A percentile compares a stretch with the other conserved stretches of the same genome.
Evolutionary conservation across 1,140 invertebrate genomes (phyloP).

Genomic region (Tyrophagus putrescentiae): DNA sequence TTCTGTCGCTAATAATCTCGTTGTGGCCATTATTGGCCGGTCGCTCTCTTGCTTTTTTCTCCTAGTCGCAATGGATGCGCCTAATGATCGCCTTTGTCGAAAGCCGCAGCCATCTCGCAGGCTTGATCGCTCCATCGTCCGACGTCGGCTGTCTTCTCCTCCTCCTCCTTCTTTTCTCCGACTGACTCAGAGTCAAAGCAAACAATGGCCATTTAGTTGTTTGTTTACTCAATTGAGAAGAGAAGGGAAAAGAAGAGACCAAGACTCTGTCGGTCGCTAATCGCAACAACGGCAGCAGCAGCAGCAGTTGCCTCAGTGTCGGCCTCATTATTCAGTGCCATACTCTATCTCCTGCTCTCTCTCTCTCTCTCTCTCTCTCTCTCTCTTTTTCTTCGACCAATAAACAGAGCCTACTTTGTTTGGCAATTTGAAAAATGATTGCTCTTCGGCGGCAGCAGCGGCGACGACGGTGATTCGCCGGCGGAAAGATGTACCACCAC

Average conservation of each 20-base stretch:
- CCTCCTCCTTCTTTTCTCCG: no score
- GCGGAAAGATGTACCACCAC: no score
- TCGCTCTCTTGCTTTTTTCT: no score
- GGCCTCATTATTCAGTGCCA: constrained; percentile 7
- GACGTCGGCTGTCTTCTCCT: no score
- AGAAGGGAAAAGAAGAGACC: no score
- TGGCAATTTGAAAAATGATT: not conserved
- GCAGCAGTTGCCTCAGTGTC: not conserved
- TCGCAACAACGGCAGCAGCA: not conserved
- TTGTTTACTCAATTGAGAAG: constrained; percentile 2
- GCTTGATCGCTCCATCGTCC: not conserved
- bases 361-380: no score
- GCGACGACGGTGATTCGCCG: no score
- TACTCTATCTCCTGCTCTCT: no score
- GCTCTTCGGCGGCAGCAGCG: no score
- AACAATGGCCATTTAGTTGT: not conserved
- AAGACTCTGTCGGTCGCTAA: not conserved
- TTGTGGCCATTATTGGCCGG: not conserved
- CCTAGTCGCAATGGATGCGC: no score
- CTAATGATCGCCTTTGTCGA: no score
- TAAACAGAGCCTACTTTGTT: constrained; percentile 3
- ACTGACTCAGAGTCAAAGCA: not conserved
- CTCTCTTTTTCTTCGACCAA: no score
- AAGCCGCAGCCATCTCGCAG: not conserved
- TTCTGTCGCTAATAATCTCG: constrained; percentile 12